Base-by-base conservation (phyloP, 2,888 invertebrate species). In the Chesias legatella region DNA sequence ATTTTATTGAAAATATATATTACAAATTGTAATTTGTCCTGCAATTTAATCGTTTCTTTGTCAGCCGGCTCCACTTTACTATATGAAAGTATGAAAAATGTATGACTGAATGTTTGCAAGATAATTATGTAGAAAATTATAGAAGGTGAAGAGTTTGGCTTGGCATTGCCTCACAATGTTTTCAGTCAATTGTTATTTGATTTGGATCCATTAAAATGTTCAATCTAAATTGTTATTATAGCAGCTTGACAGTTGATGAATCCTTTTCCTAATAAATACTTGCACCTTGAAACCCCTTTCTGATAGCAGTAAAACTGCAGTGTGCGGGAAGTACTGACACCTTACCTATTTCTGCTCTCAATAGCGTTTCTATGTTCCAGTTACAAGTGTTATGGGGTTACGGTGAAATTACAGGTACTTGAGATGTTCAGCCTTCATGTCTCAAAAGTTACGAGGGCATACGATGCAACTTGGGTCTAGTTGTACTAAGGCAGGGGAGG, bases 31-130 rank as follows among this genome's bases (percentile, higher is more conserved):
- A 43, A n/a, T 31, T 29, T 17, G 3, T 17, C 2, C 13, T 17
- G 7, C 23, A 32, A 51, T 54, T 53, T 53, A 58, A 55, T 51
- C 42, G 55, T 63, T 67, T 60, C 52, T 67, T 75, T 68, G 71
- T 74, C 67, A 80, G 82, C 80, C 79, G 80, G 81, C 81, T 82
- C 80, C 80, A 81, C 79, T 68, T 67, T 56, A 66, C 58, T 67
- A 68, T 62, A 57, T 66, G 76, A 48, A 43, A 70, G 69, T 62
- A 57, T 66, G 76, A 48, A 43, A 70, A 62, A 51, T 70, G 74
- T 56, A 69, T 73, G 72, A 66, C 71, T 61, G 64, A 64, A 61
- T 49, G 32, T 48, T 31, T 53, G 55, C 43, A 43, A 48, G 50
- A 42, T 32, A n/a, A n/a, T n/a, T n/a, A 44, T 33, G 57, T 43